Evolutionary conservation across 2,888 invertebrate genomes (phyloP).

Genomic region (Nomada flava): DNA sequence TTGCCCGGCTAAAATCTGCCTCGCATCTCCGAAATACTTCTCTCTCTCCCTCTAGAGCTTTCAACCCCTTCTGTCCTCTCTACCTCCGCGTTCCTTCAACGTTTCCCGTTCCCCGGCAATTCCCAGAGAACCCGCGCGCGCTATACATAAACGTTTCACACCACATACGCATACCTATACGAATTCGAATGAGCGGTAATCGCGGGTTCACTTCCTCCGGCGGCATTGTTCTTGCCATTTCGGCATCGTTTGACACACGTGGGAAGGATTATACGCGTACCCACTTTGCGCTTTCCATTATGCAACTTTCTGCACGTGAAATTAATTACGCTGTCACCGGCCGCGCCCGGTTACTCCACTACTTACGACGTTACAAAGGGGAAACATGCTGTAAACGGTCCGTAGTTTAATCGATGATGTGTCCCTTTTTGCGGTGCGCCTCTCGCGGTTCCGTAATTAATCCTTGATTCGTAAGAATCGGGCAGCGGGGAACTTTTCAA

Average conservation of each 20-base stretch:
- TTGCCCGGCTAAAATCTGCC: conserved; percentile 80
- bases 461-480: conserved; percentile 4
- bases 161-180: conserved; percentile 1
- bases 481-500: too few relatives aligned
- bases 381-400: conserved; percentile 44
- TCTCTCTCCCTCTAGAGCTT: conserved; percentile 53
- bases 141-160: conserved; percentile 7
- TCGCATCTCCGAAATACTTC: conserved; percentile 71
- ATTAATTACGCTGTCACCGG: conserved; percentile 58
- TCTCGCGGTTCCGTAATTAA: conserved; percentile 23
- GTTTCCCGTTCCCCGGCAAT: conserved; percentile 48
- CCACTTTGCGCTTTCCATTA: conserved; percentile 55
- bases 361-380: conserved; percentile 52
- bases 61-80: conserved; percentile 50
- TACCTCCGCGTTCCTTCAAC: conserved; percentile 39
- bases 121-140: conserved; percentile 8
- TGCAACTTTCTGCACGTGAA: conserved; percentile 53
- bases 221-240: conserved; percentile 57
- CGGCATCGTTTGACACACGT: conserved; percentile 54
- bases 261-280: conserved; percentile 54
- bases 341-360: conserved; percentile 36
- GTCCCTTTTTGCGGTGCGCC: conserved; percentile 15
- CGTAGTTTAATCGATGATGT: conserved; percentile 44
- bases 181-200: conserved; percentile 30
- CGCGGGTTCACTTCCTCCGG: conserved; percentile 38